Conservation (phyloP, 2,797 vertebrate species). For the Vultur gryphus region DNA sequence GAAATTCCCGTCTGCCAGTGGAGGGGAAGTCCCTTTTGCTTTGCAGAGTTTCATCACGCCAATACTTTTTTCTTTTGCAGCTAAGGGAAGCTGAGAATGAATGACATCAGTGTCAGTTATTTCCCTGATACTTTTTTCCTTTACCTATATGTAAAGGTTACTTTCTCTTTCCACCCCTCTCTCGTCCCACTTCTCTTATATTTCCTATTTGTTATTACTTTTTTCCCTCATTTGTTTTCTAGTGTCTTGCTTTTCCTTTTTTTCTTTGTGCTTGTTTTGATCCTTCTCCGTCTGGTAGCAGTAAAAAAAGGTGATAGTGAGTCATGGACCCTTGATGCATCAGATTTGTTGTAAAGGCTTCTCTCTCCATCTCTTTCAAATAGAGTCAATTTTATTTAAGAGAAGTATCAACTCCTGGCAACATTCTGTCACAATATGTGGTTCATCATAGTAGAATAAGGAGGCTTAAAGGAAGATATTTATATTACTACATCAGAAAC, state of each 20-base stretch:
- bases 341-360: background rate
- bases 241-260: background rate
- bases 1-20: background rate
- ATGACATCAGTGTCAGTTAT: background rate
- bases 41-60: background rate
- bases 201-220: background rate
- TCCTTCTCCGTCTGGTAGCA: background rate
- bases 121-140: slow-evolving; percentile 39
- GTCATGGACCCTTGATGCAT: background rate
- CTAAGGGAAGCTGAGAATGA: background rate
- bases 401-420: background rate
- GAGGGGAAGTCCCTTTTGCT: background rate
- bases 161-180: background rate
- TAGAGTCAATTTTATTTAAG: background rate
- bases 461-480: background rate
- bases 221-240: background rate
- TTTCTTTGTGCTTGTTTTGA: background rate
- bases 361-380: background rate
- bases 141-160: background rate
- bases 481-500: background rate
- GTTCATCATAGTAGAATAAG: background rate
- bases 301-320: background rate
- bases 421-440: background rate
- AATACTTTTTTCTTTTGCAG: background rate
- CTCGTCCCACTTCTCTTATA: background rate